Conservation (phyloP, 1,140 invertebrate genomes). For the Drosophila setifemur region DNA sequence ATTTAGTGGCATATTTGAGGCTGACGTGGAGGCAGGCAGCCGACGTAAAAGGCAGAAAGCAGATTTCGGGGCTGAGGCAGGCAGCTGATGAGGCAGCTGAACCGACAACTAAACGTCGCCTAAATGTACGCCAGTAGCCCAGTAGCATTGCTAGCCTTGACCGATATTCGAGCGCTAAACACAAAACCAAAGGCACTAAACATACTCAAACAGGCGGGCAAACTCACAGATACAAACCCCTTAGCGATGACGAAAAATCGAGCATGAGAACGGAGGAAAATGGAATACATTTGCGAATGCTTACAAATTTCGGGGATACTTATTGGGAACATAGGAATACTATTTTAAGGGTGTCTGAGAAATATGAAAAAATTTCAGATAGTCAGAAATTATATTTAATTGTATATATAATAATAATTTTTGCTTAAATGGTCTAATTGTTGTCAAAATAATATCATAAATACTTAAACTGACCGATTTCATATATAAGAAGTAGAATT, state of each 20-base stretch:
- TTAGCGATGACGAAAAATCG: conserved; percentile 43
- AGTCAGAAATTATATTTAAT: too few species aligned
- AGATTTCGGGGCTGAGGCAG: background rate
- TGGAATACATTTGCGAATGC: background rate
- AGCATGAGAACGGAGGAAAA: conserved; percentile 14
- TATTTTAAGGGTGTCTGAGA: too few species aligned
- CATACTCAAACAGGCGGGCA: conserved; percentile 8
- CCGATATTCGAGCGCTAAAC: conserved; percentile 60
- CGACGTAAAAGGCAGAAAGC: too few species aligned
- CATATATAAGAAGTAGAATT: too few species aligned
- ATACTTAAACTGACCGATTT: too few species aligned
- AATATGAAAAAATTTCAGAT: too few species aligned
- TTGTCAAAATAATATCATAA: too few species aligned
- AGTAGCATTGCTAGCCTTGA: conserved; percentile 59
- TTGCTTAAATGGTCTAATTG: too few species aligned
- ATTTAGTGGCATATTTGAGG: conserved; percentile 49
- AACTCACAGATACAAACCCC: conserved; percentile 3
- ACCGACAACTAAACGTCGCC: conserved; percentile 32
- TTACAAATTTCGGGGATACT: background rate
- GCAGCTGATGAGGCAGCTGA: conserved; percentile 1
- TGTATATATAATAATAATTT: too few species aligned
- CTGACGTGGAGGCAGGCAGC: background rate
- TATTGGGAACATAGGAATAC: too few species aligned
- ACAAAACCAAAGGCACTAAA: conserved; percentile 45
- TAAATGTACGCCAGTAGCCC: conserved; percentile 30